Conservation (phyloP, 2,888 invertebrate species). For the Bellardia bayeri region DNA sequence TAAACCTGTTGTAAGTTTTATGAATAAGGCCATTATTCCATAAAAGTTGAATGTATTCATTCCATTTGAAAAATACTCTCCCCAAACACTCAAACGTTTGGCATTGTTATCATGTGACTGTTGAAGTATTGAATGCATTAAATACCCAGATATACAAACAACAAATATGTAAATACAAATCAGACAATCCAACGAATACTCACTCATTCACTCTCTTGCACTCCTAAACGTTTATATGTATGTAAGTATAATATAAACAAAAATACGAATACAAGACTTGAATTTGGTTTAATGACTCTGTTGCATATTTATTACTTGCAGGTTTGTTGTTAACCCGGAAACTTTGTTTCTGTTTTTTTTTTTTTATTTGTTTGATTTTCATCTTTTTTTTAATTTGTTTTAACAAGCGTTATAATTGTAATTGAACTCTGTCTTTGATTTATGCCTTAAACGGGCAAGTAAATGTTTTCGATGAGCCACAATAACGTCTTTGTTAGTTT, state of each 20-base stretch:
- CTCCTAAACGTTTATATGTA: not conserved
- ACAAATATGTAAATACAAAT: not conserved
- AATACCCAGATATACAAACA: conserved; percentile 20
- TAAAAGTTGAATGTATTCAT: conserved; percentile 45
- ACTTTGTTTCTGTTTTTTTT: conserved; percentile 28
- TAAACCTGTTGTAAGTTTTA: no score
- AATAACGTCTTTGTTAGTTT: not conserved
- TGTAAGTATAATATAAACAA: no score
- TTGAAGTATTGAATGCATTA: conserved; percentile 45
- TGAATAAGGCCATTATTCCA: no score
- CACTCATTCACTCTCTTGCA: conserved; percentile 12
- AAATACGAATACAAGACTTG: conserved; percentile 17
- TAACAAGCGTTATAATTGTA: conserved; percentile 41
- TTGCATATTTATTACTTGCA: conserved; percentile 61
- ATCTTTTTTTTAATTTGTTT: conserved; percentile 22
- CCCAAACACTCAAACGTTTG: conserved; percentile 20
- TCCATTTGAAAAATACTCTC: conserved; percentile 17
- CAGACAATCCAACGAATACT: conserved; percentile 2
- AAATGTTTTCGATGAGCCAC: not conserved
- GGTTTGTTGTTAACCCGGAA: conserved; percentile 56
- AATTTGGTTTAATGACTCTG: conserved; percentile 59
- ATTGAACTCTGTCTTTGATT: conserved; percentile 30
- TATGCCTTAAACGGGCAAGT: not conserved
- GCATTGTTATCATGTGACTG: conserved; percentile 43
- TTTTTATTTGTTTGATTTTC: conserved; percentile 6